Percentiles rank a stretch among this genome's conserved stretches.
Conservation (phyloP, 2,113 vertebrate species). For the sheep (Ovis aries) region ARS-UI_Ramb_v3.0 NC_056069.1:5670001-5670500, state of each 20-base stretch:
- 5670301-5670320: background rate
- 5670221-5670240: background rate
- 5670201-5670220: background rate
- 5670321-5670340: background rate
- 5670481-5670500: background rate
- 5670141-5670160: background rate
- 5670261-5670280: rapidly evolving
- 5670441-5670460: background rate
- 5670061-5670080: background rate
- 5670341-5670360: background rate
- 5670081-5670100: background rate
- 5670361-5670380: background rate
- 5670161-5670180: background rate
- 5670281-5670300: background rate
- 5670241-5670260: background rate
- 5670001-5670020: no score
- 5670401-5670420: background rate
- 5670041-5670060: background rate
- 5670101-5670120: background rate
- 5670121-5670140: background rate
- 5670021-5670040: background rate
- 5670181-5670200: no score
- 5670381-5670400: background rate
- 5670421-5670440: background rate
- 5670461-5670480: background rate